Conservation (phyloP, 1,140 invertebrate genomes). For the Acyrthosiphon pisum region DNA sequence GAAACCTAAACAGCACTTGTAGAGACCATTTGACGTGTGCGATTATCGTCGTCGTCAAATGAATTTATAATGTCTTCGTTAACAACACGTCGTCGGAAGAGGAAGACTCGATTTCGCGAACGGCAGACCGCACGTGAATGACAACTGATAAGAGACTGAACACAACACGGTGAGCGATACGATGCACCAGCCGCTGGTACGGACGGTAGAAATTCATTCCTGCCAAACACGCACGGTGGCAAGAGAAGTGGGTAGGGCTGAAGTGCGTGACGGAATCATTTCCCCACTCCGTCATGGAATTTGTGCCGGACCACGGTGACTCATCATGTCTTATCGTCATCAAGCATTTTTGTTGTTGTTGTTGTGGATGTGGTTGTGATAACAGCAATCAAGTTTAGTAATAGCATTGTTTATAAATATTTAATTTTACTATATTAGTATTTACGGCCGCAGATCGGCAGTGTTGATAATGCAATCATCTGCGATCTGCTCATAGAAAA, state of each 20-base stretch:
- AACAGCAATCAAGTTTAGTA: neutral
- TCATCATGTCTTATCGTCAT: neutral
- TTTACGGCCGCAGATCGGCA: too few relatives aligned
- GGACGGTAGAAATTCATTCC: neutral
- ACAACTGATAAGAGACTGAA: constrained; percentile 50
- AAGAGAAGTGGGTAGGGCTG: neutral
- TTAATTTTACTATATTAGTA: too few relatives aligned
- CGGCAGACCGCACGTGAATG: neutral
- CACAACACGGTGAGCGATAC: neutral
- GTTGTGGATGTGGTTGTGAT: neutral
- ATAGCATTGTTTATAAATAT: too few relatives aligned
- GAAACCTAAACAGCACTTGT: neutral
- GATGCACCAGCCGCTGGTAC: neutral
- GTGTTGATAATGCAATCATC: too few relatives aligned
- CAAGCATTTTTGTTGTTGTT: neutral
- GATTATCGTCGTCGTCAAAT: neutral
- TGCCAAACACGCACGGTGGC: neutral
- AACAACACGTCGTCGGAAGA: neutral
- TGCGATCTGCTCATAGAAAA: too few relatives aligned
- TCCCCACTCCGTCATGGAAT: neutral
- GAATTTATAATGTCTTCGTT: neutral
- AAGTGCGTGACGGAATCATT: constrained; percentile 33
- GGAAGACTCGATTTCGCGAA: neutral
- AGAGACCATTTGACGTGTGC: neutral
- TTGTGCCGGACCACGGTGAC: neutral